A percentile compares a stretch with the other conserved stretches of the same genome.
These are phyloP conservation scores for Phorcus lineatus DNA, from an alignment of 2,888 invertebrate species.

Conservation along the genomic window DNA sequence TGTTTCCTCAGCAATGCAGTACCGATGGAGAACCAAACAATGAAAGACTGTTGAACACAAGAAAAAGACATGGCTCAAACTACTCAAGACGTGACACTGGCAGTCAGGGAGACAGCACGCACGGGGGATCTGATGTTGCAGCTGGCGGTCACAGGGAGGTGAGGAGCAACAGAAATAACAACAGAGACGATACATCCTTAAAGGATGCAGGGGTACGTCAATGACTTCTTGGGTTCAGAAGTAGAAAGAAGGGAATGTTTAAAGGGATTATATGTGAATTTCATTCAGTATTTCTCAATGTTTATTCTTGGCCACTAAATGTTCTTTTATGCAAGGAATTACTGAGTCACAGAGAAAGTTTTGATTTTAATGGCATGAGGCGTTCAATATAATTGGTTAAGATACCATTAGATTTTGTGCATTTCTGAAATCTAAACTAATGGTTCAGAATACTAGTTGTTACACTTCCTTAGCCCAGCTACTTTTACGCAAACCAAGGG, in stretches of 20 bases:
- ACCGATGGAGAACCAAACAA: conserved; percentile 69
- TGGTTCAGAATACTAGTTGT: too few species aligned
- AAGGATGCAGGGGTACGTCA: conserved; percentile 39
- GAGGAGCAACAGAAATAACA: conserved; percentile 57
- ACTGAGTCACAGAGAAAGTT: too few species aligned
- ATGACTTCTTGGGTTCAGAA: neutral
- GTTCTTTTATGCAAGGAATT: too few species aligned
- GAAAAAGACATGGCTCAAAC: conserved; percentile 55
- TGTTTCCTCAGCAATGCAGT: conserved; percentile 48
- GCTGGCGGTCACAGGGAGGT: conserved; percentile 40
- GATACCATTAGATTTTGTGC: too few species aligned
- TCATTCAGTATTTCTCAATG: too few species aligned
- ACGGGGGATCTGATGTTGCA: conserved; percentile 31
- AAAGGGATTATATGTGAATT: too few species aligned
- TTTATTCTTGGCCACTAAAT: too few species aligned
- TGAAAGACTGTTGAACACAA: conserved; percentile 57
- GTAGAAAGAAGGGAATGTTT: neutral
- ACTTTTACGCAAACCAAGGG: too few species aligned
- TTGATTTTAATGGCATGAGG: too few species aligned
- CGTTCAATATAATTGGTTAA: too few species aligned
- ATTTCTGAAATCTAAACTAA: too few species aligned
- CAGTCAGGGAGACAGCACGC: conserved; percentile 30
- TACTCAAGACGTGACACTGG: conserved; percentile 50
- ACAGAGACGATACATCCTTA: conserved; percentile 44
- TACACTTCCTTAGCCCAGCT: too few species aligned